phyloP scores from a whole-genome alignment of 2,888 invertebrate genomes.

The Hofmannophila pseudospretella region DNA sequence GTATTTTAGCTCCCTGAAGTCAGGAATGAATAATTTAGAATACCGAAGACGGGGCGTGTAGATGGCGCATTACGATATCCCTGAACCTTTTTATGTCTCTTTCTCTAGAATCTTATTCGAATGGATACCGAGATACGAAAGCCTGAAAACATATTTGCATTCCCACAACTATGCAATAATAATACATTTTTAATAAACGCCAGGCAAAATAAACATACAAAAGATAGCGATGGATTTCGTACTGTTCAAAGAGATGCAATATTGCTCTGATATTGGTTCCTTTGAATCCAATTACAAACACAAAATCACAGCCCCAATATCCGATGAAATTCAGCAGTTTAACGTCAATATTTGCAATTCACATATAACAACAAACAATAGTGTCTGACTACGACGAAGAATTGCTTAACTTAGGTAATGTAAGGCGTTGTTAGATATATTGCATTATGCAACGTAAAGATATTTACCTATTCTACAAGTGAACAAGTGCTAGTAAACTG shows the following conservation, averaged over 20 bases:
- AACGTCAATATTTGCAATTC: no score
- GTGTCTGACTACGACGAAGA: no score
- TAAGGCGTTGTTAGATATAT: constrained; percentile 11
- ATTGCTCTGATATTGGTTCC: no score
- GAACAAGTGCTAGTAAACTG: constrained; percentile 31
- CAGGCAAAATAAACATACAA: no score
- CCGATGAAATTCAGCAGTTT: no score
- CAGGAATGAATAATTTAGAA: constrained; percentile 59
- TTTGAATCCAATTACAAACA: no score
- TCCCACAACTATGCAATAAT: no score
- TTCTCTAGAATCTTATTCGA: constrained; percentile 9
- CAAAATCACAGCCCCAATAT: no score
- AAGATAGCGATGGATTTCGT: no score
- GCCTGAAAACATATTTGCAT: constrained; percentile 1
- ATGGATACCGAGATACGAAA: constrained; percentile 9
- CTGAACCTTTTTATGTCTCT: constrained; percentile 7
- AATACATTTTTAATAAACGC: no score
- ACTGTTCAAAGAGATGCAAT: no score
- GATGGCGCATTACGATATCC: constrained; percentile 16
- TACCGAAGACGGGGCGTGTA: constrained; percentile 21
- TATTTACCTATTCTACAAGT: constrained; percentile 36
- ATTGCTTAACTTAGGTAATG: not conserved
- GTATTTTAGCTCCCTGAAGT: constrained; percentile 52
- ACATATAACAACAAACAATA: no score
- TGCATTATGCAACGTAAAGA: constrained; percentile 36